Percentiles rank a stretch among this genome's conserved stretches.
Evolutionary conservation across 2,113 vertebrate genomes (phyloP).

Genomic region (Sporophila hypoxantha): DNA sequence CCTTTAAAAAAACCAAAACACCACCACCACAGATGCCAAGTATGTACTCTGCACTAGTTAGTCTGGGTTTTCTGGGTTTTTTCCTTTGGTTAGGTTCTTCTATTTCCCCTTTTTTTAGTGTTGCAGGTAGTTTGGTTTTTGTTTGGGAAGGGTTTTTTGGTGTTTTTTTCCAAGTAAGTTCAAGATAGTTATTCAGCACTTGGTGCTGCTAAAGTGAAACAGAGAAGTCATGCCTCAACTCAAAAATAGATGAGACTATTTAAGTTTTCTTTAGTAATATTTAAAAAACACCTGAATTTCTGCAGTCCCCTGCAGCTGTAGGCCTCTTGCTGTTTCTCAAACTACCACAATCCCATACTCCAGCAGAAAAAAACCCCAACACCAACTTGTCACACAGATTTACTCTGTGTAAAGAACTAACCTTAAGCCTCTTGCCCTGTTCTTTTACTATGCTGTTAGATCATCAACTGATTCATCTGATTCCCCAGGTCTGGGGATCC

Average conservation of each 20-base stretch:
- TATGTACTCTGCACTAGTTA: background rate
- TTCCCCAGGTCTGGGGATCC: background rate
- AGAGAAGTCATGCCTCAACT: background rate
- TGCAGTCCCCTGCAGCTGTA: background rate
- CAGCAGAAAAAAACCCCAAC: background rate
- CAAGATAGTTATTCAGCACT: background rate
- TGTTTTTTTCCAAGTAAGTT: background rate
- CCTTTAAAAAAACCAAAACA: background rate
- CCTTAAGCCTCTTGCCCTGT: background rate
- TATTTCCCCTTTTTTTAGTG: background rate
- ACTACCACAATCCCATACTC: background rate
- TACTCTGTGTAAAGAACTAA: background rate
- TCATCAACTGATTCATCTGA: background rate
- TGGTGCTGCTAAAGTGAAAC: background rate
- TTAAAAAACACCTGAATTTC: background rate
- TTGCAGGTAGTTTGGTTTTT: background rate
- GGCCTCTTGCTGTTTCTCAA: background rate
- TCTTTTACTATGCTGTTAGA: background rate
- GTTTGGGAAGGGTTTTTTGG: background rate
- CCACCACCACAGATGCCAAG: background rate
- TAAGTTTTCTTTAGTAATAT: background rate
- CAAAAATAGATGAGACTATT: background rate
- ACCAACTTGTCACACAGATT: background rate
- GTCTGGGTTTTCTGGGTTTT: background rate
- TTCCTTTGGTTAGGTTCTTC: background rate